Base-by-base conservation (phyloP, 2,797 vertebrate species). In the Parauchenoglanis ngamensis region DNA sequence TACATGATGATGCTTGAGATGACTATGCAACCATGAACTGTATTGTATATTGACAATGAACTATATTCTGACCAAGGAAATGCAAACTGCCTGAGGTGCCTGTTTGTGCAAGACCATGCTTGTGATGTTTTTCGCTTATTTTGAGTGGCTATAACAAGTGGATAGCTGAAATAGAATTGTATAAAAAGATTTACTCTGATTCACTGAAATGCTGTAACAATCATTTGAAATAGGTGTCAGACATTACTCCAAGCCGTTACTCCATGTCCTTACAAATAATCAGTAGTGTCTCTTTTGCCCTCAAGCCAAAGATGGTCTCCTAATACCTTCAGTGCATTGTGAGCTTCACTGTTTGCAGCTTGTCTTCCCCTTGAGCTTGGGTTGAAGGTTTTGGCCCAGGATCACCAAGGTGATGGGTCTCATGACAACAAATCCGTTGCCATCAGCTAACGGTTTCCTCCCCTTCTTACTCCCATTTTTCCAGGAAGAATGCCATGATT, bases 401-500 rank as follows among this genome's bases (percentile, higher is more conserved):
- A 93, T 95, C 92, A 89, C 94, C 92, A 92, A 90, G 94, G 94
- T 90, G 92, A 95, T 86, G 84, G 91, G 87, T 92, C 88, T 89
- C 93, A 92, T 92, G 91, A 90, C 89, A 93, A 93, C 92, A 35
- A 44, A 93, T 91, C 85, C 15, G 59, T 89, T 94, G 91, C 91
- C 91, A 92, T 89, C 89, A 88, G 87, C 93, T 92, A 89, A 84
- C 83, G 49, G 68, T 92, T 87, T 87, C 92, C 90, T 76, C 85
- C 70, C 82, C 92, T 89, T 90, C 92, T 90, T 78, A 84, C 86
- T 89, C 90, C 61, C 19, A 68, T 83, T 88, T 94, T 93, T 93
- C 91, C 93, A 91, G 92, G 94, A 94, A 93, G 94, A 92, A 94
- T 95, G 93, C 91, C 94, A 94, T 95, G 95, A 96, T 96, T 96